A percentile compares a stretch with the other conserved stretches of the same genome.
phyloP scores from a whole-genome alignment of 2,888 invertebrate species.

The Tanytarsus gracilentus region DNA sequence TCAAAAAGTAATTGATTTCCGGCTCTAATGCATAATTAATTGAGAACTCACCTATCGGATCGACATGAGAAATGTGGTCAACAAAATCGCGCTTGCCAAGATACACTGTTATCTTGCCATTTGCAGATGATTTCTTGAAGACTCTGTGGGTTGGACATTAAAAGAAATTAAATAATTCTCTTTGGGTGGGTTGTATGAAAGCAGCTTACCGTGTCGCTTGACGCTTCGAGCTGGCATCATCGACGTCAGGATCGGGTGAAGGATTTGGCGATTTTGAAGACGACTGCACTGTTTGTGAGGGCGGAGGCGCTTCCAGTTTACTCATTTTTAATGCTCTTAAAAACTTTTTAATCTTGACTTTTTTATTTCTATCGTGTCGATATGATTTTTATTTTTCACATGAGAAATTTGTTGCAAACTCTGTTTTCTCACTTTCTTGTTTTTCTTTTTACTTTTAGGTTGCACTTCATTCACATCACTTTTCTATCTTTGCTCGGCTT shows the following conservation, averaged over 20 bases:
- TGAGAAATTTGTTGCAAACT: no score
- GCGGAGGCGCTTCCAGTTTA: constrained; percentile 6
- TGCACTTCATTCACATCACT: no score
- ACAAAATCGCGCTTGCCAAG: constrained; percentile 87
- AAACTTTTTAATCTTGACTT: no score
- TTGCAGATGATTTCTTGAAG: constrained; percentile 94
- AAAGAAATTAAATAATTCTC: background rate
- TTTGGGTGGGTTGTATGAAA: background rate
- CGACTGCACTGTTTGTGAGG: constrained; percentile 18
- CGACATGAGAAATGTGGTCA: constrained; percentile 84
- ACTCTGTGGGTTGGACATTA: constrained; percentile 51
- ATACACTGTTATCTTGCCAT: constrained; percentile 91
- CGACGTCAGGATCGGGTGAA: constrained; percentile 52
- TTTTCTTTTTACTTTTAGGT: no score
- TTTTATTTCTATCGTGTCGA: no score
- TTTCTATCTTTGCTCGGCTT: no score
- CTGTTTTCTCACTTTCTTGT: no score
- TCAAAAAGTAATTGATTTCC: no score
- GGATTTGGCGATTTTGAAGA: constrained; percentile 37
- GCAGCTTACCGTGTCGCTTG: constrained; percentile 54
- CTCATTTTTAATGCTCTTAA: constrained; percentile 4
- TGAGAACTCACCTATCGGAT: constrained; percentile 68
- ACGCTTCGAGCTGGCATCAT: constrained; percentile 64
- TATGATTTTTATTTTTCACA: no score
- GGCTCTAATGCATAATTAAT: background rate